Base-by-base conservation (phyloP, 2,797 vertebrate genomes). In the Cuculus canorus region DNA sequence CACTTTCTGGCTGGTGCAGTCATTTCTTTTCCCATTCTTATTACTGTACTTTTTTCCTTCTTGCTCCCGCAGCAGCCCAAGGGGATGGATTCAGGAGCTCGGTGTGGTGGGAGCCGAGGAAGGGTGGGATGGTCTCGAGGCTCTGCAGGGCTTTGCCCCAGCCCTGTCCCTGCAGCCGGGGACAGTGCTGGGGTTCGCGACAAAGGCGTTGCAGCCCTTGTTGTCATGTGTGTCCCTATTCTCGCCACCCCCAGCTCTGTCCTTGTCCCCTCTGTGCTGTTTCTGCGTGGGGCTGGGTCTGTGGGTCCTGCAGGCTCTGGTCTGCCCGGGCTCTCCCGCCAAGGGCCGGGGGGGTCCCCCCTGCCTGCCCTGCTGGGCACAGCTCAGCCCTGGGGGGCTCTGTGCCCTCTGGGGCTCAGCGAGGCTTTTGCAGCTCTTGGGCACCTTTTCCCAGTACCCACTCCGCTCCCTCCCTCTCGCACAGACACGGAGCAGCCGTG, bases 51-150 rank as follows among this genome's bases (percentile, higher is more conserved):
- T 2, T 3, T 30, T 3, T 19, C 7, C 22, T 7, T 11, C 22
- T 10, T 12, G 17, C 21, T 5, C 8, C 13, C 61, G 59, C 4
- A 4, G n/a, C 71, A 82, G 18, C 45, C 47, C 10, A 24, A 24
- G 60, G 28, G n/a, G n/a, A n/a, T n/a, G n/a, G n/a, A n/a, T 39
- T 68, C 9, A 1, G 5, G 54, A 22, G 43, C 63, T 9, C 37
- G 27, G 57, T 1, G 7, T 0, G 17, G 28, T 43, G 52, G 32
- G 30, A 18, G 1, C 7, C 0, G 1, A 13, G 32, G 25, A 5
- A 6, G 21, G 43, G 30, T 0, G 4, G 2, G 39, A 21, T 32
- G 10, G 43, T n/a, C 9, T 3, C 5, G 37, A 35, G n/a, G 59
- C 50, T 45, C 8, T 17, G n/a, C 13, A 22, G 68, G n/a, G 48